Evolutionary conservation across 2,797 vertebrate species (phyloP).

Genomic region (Sarcophilus harrisii): DNA sequence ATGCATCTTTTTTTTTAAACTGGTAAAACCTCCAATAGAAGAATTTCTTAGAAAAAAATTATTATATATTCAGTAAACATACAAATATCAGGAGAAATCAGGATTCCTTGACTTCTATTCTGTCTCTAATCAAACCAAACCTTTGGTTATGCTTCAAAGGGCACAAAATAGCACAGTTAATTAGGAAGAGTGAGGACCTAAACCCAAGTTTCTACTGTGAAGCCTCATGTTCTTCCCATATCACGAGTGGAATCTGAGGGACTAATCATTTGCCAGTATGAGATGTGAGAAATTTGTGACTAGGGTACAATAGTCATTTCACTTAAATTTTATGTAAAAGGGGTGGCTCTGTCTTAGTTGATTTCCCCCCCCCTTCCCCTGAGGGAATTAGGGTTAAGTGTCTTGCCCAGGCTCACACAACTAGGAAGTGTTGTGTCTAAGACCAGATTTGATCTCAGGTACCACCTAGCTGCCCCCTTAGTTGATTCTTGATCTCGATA

Average conservation of each 20-base stretch:
- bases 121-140: neutral
- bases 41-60: neutral
- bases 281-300: neutral
- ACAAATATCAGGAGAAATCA: neutral
- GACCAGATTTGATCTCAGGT: no score
- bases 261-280: neutral
- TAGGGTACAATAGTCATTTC: neutral
- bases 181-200: neutral
- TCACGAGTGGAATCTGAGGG: neutral
- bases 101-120: neutral
- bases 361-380: neutral
- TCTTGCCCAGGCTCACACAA: no score
- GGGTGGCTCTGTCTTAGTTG: neutral
- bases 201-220: neutral
- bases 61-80: neutral
- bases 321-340: neutral
- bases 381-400: no score
- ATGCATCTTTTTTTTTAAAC: neutral
- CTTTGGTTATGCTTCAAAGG: neutral
- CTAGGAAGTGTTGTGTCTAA: no score
- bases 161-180: neutral
- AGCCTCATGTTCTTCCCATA: neutral
- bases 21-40: neutral
- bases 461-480: neutral
- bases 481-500: neutral